Percentiles rank a stretch among this genome's conserved stretches.
Evolutionary conservation across 2,797 vertebrate species (phyloP).

Genomic region (Enteromius unitaeniatus): DNA sequence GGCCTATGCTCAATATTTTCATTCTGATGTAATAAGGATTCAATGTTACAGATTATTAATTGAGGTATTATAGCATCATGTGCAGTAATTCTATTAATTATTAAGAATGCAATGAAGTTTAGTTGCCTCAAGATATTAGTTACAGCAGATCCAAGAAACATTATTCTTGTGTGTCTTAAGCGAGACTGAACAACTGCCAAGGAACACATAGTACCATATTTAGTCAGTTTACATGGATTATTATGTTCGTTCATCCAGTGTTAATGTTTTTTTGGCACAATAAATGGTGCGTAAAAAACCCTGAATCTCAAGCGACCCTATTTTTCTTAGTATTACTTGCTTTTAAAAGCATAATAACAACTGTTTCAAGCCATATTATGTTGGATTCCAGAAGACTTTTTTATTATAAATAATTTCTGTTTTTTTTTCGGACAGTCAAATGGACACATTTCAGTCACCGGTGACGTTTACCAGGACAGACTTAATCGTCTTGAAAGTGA

Average conservation of each 20-base stretch:
- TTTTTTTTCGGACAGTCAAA: constrained; percentile 81
- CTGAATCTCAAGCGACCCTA: constrained; percentile 1
- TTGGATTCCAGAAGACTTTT: not conserved
- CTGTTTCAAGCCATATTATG: not conserved
- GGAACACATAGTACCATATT: constrained; percentile 68
- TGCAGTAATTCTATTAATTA: not conserved
- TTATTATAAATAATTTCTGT: not conserved
- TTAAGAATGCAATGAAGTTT: not conserved
- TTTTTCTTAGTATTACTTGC: constrained; percentile 6
- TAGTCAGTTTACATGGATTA: constrained; percentile 55
- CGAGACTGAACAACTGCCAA: constrained; percentile 61
- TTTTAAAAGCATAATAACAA: constrained; percentile 1
- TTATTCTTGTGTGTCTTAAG: constrained; percentile 22
- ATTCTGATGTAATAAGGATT: not conserved
- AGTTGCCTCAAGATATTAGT: not conserved
- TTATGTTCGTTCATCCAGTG: constrained; percentile 57
- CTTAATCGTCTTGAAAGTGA: constrained; percentile 92
- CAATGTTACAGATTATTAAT: not conserved
- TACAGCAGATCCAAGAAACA: not conserved
- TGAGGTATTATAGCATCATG: not conserved
- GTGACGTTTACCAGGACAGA: constrained; percentile 95
- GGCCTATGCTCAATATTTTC: not conserved
- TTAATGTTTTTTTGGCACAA: constrained; percentile 71
- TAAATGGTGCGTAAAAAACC: constrained; percentile 30
- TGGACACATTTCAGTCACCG: constrained; percentile 87